phyloP scores from a whole-genome alignment of 2,797 vertebrate species.

The Acanthopagrus latus region DNA sequence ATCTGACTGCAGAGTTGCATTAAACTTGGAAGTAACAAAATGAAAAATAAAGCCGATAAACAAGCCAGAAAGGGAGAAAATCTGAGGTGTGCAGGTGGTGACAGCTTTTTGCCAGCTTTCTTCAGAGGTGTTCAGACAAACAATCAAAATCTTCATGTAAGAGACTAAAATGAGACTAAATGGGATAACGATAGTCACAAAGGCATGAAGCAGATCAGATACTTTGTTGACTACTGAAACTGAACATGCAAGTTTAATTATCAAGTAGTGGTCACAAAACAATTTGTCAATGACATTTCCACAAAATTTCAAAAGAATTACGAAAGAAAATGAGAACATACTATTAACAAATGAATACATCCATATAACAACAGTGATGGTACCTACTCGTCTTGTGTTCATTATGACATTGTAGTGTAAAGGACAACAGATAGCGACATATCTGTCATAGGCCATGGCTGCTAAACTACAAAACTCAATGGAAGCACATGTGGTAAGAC shows the following conservation, averaged over 20 bases:
- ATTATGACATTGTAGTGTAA: conserved; percentile 19
- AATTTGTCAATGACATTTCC: not conserved
- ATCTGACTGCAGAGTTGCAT: no score
- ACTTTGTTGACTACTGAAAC: not conserved
- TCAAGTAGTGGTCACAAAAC: not conserved
- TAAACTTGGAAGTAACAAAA: no score
- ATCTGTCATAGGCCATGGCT: no score
- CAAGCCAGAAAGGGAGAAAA: not conserved
- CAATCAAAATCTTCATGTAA: not conserved
- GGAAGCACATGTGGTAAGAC: no score
- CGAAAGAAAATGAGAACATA: not conserved
- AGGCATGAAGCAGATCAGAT: not conserved
- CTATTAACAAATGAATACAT: not conserved
- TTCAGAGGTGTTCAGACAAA: not conserved
- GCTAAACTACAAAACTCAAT: no score
- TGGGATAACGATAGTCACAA: not conserved
- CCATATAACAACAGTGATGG: not conserved
- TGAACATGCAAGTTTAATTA: not conserved
- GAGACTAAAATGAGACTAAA: not conserved
- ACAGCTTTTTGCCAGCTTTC: not conserved
- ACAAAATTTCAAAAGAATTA: not conserved
- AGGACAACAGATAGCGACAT: no score
- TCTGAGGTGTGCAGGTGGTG: not conserved
- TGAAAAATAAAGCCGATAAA: no score
- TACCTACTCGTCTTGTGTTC: not conserved